Evolutionary conservation across 2,888 invertebrate genomes (phyloP).

Genomic region (Ceraclea dissimilis): DNA sequence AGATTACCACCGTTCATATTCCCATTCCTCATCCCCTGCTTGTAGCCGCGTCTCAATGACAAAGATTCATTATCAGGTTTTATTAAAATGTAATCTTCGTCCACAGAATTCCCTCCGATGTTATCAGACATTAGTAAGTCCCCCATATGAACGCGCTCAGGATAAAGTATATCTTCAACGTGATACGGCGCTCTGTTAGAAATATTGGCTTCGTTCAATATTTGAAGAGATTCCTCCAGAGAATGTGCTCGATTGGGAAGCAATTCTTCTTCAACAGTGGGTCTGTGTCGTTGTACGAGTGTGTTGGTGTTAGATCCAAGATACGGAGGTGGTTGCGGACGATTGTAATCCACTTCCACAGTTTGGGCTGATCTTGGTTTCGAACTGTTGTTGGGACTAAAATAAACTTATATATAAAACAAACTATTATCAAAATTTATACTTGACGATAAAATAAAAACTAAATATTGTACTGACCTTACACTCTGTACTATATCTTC

Average conservation of each 20-base stretch:
- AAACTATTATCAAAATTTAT: slow-evolving; percentile 2
- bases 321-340: slow-evolving; percentile 47
- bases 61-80: slow-evolving; percentile 27
- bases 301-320: slow-evolving; percentile 37
- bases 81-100: slow-evolving; percentile 42
- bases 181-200: slow-evolving; percentile 30
- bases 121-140: slow-evolving; percentile 32
- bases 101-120: slow-evolving; percentile 37
- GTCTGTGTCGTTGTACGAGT: slow-evolving; percentile 36
- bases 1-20: slow-evolving; percentile 10
- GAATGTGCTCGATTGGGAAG: slow-evolving; percentile 28
- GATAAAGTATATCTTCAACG: slow-evolving; percentile 30
- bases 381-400: slow-evolving; percentile 50
- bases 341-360: slow-evolving; percentile 40
- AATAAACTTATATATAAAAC: too few relatives aligned
- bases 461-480: slow-evolving; percentile 33
- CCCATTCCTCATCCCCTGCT: slow-evolving; percentile 16
- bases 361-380: slow-evolving; percentile 44
- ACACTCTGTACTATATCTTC: slow-evolving; percentile 39
- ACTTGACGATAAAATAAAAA: not conserved
- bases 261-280: slow-evolving; percentile 25
- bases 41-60: slow-evolving; percentile 9
- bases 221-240: slow-evolving; percentile 42
- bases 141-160: slow-evolving; percentile 11
- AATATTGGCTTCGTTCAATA: slow-evolving; percentile 45